Base-by-base conservation (phyloP, 2,888 invertebrate genomes). In the Tuta absoluta region DNA sequence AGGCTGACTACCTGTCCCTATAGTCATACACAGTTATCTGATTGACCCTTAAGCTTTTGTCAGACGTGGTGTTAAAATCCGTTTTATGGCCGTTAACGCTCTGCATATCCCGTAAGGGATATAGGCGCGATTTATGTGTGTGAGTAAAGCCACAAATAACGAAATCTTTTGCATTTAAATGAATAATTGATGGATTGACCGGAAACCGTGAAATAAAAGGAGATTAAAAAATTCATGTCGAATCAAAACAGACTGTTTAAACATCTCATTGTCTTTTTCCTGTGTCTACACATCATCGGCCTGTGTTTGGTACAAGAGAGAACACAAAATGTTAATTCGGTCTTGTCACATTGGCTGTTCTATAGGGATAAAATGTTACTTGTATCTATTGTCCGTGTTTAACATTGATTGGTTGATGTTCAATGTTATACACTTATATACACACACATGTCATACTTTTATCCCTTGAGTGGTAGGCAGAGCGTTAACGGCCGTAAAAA, bases 271-370 rank as follows among this genome's bases (percentile, higher is more conserved):
- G 87, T 89, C 87, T 81, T 80, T 75, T 84, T 81, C 79, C 83
- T 79, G 81, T 64, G 66, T 78, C 81, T 79, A 77, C 76, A 81
- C 85, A 81, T 78, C 80, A 80, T 72, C 75, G 76, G 66, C 65
- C 76, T n/a, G 71, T 83, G 81, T 82, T 77, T 33, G 71, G 72
- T 76, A 74, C 76, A 23, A 82, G 78, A 79, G 67, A 72, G 77
- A 84, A 85, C 72, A 72, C 69, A 67, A 71, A 72, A 87, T 85
- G 83, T 80, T 88, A 86, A 88, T 88, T 86, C 79, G 76, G 80
- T 86, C 84, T 75, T 81, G 84, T 86, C 82, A 79, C 80, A 81
- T 79, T 72, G 70, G 78, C 80, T 45, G 80, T 84, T 75, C 71
- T 76, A 75, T 72, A 23, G 23, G 51, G 77, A 80, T 81, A 63